Base-by-base conservation (phyloP, 2,888 invertebrate species). In the Lasioglossum malachurum region DNA sequence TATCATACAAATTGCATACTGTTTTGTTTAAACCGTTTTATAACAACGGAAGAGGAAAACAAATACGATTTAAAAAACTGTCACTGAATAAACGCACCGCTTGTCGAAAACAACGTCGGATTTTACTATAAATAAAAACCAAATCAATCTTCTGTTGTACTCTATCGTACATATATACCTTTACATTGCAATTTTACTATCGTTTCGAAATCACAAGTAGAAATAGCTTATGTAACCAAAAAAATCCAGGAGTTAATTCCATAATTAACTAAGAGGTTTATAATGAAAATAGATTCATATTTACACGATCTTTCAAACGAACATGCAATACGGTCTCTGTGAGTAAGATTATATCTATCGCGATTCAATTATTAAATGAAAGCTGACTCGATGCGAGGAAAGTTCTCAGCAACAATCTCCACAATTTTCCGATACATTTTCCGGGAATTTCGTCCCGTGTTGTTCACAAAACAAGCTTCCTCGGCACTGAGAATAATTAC, bases 401-500 rank as follows among this genome's bases (percentile, higher is more conserved):
- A 41, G 12, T 69, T 69, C 38, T 23, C 69, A 5, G 2, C 69
- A 12, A 23, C 35, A 14, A 69, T 69, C 12, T 19, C 23, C 12
- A 38, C 23, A 12, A 69, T 69, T 69, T 41, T 69, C 41, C 23
- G 38, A 69, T 69, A 69, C n/a, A 41, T 69, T 69, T 41, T 69
- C 35, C 23, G n/a, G 38, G 38, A 41, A 38, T 69, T 35, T 23
- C 23, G 38, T 35, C 38, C 23, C 12, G 38, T 35, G 23, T 69
- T 69, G 23, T n/a, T 10, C 69, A 12, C 35, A 38, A 69, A 69
- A 69, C 38, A 69, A 38, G 38, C 38, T 38, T 38, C 0, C 16
- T n/a, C 31, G 16, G 4, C 10, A 41, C 64, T 41, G 16, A 57
- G 41, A 57, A 38, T 78, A 78, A 78, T 71, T 71, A 71, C 19